Conservation (phyloP, 2,888 invertebrate genomes). For the Danaus chrysippus region DNA sequence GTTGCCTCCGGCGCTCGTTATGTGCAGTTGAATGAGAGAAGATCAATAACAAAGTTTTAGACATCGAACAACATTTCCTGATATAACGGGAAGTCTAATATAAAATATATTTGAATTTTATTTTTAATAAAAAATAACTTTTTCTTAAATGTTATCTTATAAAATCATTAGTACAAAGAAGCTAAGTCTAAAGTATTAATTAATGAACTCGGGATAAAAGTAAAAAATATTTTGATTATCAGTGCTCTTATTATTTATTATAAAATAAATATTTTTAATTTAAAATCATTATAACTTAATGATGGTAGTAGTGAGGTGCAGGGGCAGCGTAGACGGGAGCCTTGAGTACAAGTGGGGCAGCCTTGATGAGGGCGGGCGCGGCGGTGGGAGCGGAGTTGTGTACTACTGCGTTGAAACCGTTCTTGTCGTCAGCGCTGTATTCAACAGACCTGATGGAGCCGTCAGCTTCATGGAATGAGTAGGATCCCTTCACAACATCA, state of each 20-base stretch:
- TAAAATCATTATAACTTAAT: neutral
- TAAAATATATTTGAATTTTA: no score
- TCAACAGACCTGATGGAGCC: slow-evolving; percentile 72
- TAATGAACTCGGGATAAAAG: slow-evolving; percentile 5
- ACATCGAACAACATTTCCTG: neutral
- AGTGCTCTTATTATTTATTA: no score
- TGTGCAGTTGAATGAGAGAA: slow-evolving; percentile 2
- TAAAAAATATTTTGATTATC: neutral
- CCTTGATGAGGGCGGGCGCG: slow-evolving; percentile 43
- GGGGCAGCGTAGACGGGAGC: slow-evolving; percentile 52
- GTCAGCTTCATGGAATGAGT: slow-evolving; percentile 72
- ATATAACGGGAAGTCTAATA: neutral
- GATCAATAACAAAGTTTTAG: neutral
- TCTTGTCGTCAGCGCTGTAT: slow-evolving; percentile 71
- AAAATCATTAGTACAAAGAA: neutral
- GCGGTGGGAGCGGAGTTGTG: slow-evolving; percentile 53
- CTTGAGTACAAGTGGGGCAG: slow-evolving; percentile 41
- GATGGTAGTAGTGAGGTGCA: neutral
- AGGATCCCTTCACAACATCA: slow-evolving; percentile 70
- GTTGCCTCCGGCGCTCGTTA: slow-evolving; percentile 6
- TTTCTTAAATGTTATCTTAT: slow-evolving; percentile 8
- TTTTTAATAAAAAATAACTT: neutral
- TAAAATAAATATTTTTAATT: no score
- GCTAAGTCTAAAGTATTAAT: no score
- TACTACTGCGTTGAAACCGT: slow-evolving; percentile 58